Evolutionary conservation across 1,140 invertebrate genomes (phyloP).

Genomic region (Drosophila persimilis): DNA sequence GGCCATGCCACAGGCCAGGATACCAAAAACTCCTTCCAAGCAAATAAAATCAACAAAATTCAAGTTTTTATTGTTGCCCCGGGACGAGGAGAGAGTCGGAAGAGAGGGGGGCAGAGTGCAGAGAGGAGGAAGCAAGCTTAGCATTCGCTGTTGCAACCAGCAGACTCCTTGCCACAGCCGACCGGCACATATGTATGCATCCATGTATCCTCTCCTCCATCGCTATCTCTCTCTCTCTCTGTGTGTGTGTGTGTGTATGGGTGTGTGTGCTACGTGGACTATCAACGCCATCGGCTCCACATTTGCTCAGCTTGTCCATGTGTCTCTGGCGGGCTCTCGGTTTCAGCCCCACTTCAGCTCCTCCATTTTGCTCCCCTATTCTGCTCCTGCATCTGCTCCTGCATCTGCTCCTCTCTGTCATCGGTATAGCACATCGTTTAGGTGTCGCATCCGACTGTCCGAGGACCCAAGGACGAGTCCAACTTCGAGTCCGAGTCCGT

Average conservation of each 20-base stretch:
- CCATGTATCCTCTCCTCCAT: not conserved
- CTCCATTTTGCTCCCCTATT: slow-evolving; percentile 3
- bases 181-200: slow-evolving; percentile 29
- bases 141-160: slow-evolving; percentile 24
- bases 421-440: slow-evolving; percentile 67
- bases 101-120: not conserved
- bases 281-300: slow-evolving; percentile 73
- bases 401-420: slow-evolving; percentile 6
- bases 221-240: slow-evolving; percentile 20
- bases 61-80: slow-evolving; percentile 76
- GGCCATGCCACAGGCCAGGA: slow-evolving; percentile 13
- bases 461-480: slow-evolving; percentile 43
- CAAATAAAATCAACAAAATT: slow-evolving; percentile 78
- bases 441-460: slow-evolving; percentile 76
- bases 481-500: slow-evolving; percentile 25
- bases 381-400: slow-evolving; percentile 1
- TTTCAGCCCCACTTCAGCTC: slow-evolving; percentile 14
- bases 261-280: slow-evolving; percentile 60
- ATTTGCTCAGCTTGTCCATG: slow-evolving; percentile 44
- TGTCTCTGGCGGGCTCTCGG: slow-evolving; percentile 40
- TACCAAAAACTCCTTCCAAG: slow-evolving; percentile 43
- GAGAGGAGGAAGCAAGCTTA: not conserved
- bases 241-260: not conserved
- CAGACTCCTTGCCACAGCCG: slow-evolving; percentile 19
- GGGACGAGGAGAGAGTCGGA: slow-evolving; percentile 40